Conservation (phyloP, 2,797 vertebrate species). For the Chiroxiphia lanceolata region DNA sequence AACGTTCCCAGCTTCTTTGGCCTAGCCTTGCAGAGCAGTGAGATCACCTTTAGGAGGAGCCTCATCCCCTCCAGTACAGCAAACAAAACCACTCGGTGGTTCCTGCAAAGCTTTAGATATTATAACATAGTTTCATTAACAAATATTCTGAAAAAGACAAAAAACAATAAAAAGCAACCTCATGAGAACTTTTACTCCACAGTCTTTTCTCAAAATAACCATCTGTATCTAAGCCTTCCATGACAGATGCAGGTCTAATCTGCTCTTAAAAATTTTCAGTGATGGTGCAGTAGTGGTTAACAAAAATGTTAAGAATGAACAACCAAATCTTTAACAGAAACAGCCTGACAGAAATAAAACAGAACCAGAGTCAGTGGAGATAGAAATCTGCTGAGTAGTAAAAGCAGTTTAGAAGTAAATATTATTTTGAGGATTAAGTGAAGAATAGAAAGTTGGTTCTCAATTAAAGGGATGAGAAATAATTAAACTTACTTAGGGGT, state of each 20-base stretch:
- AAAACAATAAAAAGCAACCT: background rate
- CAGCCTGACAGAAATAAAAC: background rate
- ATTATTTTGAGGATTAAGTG: background rate
- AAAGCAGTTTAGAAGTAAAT: background rate
- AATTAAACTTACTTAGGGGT: background rate
- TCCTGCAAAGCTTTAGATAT: background rate
- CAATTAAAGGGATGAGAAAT: background rate
- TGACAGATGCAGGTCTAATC: background rate
- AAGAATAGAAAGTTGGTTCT: background rate
- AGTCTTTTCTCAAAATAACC: background rate
- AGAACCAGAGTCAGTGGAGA: background rate
- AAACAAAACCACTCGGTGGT: background rate
- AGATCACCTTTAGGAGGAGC: constrained; percentile 36
- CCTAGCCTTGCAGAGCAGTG: background rate
- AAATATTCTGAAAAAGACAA: background rate
- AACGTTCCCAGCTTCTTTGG: background rate
- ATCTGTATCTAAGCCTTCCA: background rate
- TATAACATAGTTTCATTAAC: background rate
- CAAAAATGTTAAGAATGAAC: background rate
- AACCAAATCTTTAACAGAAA: background rate
- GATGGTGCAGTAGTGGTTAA: background rate
- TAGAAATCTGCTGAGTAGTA: background rate
- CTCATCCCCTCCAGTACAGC: background rate
- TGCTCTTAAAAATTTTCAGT: background rate
- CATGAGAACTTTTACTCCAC: background rate